Percentiles rank a stretch among this genome's conserved stretches.
Conservation (phyloP, 2,888 invertebrate genomes). For the Eupithecia tripunctaria region DNA sequence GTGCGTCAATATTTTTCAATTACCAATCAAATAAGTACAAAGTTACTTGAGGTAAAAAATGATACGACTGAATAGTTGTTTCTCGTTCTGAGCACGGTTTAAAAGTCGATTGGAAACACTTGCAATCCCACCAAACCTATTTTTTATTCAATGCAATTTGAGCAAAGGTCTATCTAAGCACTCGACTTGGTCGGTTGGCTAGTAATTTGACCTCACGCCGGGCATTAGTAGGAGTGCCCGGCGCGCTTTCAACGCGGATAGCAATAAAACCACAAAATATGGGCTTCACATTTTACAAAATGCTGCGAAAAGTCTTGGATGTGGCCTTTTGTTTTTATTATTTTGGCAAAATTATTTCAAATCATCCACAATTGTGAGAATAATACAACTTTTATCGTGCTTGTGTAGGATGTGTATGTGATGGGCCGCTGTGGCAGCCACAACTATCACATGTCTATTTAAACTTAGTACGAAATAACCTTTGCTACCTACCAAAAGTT, state of each 20-base stretch:
- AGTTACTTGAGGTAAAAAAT: conserved; percentile 35
- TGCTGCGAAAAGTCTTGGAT: conserved; percentile 62
- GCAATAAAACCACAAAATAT: conserved; percentile 71
- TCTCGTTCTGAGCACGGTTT: conserved; percentile 42
- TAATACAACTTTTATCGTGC: neutral
- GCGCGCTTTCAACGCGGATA: conserved; percentile 69
- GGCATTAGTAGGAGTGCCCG: conserved; percentile 71
- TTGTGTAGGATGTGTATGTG: neutral
- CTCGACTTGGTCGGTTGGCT: conserved; percentile 55
- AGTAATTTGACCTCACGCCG: conserved; percentile 77
- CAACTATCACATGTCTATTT: neutral
- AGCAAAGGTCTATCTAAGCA: conserved; percentile 68
- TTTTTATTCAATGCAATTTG: conserved; percentile 72
- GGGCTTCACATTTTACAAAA: conserved; percentile 66
- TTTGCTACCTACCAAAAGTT: no score
- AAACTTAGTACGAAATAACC: neutral
- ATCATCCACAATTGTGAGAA: neutral
- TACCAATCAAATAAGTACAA: conserved; percentile 44
- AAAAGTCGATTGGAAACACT: conserved; percentile 65
- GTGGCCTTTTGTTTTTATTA: conserved; percentile 52
- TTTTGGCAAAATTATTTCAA: neutral
- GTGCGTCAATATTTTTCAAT: conserved; percentile 45
- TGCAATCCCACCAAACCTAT: conserved; percentile 63
- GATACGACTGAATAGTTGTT: conserved; percentile 36
- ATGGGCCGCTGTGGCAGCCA: neutral